phyloP scores from a whole-genome alignment of 2,888 invertebrate genomes.

The Amitus sp. region DNA sequence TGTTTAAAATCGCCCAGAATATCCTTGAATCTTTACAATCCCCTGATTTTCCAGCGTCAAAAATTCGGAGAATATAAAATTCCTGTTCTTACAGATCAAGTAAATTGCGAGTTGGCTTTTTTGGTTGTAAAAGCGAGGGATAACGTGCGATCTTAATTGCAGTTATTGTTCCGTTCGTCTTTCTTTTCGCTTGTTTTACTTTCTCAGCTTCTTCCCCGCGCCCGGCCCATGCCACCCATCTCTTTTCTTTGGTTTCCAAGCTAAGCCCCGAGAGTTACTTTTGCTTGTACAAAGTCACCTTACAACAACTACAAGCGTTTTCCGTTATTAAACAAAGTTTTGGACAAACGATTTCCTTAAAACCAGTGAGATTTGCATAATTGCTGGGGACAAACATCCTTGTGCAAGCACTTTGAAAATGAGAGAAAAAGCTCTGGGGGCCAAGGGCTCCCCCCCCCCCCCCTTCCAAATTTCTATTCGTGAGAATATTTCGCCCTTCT shows the following conservation, averaged over 20 bases:
- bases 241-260: conserved; percentile 8
- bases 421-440: background rate
- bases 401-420: background rate
- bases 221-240: background rate
- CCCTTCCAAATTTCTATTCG: too few species aligned
- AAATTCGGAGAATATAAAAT: too few species aligned
- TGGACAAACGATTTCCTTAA: conserved; percentile 13
- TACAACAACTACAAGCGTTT: conserved; percentile 8
- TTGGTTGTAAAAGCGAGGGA: background rate
- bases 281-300: conserved; percentile 6
- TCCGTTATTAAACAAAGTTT: conserved; percentile 12
- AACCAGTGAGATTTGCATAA: conserved; percentile 13
- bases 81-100: background rate
- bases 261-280: conserved; percentile 10
- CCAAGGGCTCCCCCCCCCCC: too few species aligned
- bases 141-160: conserved; percentile 2
- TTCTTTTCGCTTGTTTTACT: conserved; percentile 2
- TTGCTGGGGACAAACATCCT: conserved; percentile 6
- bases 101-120: background rate
- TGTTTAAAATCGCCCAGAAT: too few species aligned
- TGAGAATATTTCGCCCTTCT: too few species aligned
- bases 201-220: background rate
- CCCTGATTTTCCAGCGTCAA: too few species aligned
- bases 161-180: conserved; percentile 6
- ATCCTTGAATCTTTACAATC: too few species aligned